Base-by-base conservation (phyloP, 2,797 vertebrate genomes). In the Myotis pilosus region DNA sequence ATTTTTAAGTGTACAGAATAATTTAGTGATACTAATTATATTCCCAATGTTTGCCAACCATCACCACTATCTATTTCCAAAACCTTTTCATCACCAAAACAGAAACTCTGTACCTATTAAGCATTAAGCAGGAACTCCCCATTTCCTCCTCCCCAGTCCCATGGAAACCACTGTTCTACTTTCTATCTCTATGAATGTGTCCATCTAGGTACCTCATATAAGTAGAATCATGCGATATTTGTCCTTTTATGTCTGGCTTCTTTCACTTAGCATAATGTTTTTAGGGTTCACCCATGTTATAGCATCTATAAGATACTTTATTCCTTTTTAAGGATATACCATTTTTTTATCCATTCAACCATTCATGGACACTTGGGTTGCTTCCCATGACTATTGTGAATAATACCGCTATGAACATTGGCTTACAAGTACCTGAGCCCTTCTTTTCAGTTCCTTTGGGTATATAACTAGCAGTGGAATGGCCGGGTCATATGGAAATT, bases 71-170 rank as follows among this genome's bases (percentile, higher is more conserved):
- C 66, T 92, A 72, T 76, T 94, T 84, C 20, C 23, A 74, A 88
- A 36, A 88, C 5, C n/a, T 91, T 83, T 69, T 93, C 30, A 83
- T 80, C 68, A 76, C 19, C 28, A 60, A 91, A 84, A 69, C 53
- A 75, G 30, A 87, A 90, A 66, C 51, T 72, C n/a, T 55, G 55
- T 89, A 68, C 20, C 36, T 38, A 64, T 91, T 86, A 91, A 83
- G 20, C 12, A 47, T 68, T 62, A 83, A 83, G 15, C 10, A 84
- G 9, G 74, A 88, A 51, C 66, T 87, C 25, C 47, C 49, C 6
- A 30, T 93, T 91, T 33, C 9, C 51, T 28, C 30, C 57, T 62
- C 66, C 12, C 10, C 30, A 1, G 36, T 4, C 16, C 66, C 57
- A 64, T 69, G 78, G 49, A 49, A 90, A 79, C 51, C 4, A 51